Evolutionary conservation across 53 echinoderm and acorn worm genomes (phyloP).

Genomic region (Mesocentrotus franciscanus): DNA sequence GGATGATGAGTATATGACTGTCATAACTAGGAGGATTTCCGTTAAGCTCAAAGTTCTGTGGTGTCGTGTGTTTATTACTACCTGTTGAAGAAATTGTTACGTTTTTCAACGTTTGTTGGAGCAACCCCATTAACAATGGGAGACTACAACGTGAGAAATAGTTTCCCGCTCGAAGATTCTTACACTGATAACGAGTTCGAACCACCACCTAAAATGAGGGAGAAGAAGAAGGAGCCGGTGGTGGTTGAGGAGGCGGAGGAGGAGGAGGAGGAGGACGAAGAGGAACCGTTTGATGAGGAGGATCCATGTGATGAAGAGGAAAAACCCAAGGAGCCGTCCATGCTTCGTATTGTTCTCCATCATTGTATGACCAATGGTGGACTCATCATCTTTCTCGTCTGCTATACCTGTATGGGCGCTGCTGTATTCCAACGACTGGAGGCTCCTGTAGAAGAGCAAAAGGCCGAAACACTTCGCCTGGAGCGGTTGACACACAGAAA

Average conservation of each 20-base stretch:
- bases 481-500: neutral
- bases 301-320: neutral
- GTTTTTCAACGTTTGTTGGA: neutral
- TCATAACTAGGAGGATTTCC: neutral
- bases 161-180: conserved; percentile 3
- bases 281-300: neutral
- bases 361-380: conserved; percentile 79
- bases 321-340: conserved; percentile 49
- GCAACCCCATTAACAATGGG: neutral
- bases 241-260: neutral
- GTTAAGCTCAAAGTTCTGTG: neutral
- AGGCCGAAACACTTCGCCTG: neutral
- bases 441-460: conserved; percentile 66
- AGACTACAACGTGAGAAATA: conserved; percentile 46
- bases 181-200: neutral
- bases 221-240: neutral
- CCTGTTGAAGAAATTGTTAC: neutral
- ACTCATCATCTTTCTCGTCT: conserved; percentile 74
- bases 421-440: conserved; percentile 84
- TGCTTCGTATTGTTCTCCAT: conserved; percentile 50
- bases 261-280: neutral
- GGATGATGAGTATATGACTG: neutral
- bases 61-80: neutral
- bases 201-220: neutral
- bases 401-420: conserved; percentile 87